phyloP scores from a whole-genome alignment of 2,113 vertebrate species.

The Apaloderma vittatum region DNA sequence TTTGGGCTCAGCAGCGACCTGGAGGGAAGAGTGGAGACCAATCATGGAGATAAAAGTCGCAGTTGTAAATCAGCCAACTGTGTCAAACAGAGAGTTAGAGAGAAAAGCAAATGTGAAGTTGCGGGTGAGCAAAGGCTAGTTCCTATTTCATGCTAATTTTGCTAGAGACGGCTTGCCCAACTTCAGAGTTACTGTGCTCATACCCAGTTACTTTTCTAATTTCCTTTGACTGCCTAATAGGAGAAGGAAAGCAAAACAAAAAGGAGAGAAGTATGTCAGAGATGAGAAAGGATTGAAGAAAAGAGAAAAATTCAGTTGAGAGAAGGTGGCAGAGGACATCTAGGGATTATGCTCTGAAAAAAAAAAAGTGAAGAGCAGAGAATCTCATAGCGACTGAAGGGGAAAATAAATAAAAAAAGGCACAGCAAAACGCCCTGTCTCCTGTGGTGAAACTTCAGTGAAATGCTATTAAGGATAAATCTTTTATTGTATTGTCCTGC shows the following conservation, averaged over 20 bases:
- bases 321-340: slow-evolving; percentile 6
- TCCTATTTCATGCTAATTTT: not conserved
- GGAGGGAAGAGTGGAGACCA: not conserved
- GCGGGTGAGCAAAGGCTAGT: not conserved
- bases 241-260: not conserved
- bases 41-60: not conserved
- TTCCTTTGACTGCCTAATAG: not conserved
- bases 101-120: not conserved
- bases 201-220: not conserved
- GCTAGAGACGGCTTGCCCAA: not conserved
- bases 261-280: slow-evolving; percentile 5
- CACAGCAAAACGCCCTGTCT: slow-evolving; percentile 46
- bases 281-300: not conserved
- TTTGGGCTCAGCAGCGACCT: not conserved
- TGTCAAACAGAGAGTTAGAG: not conserved
- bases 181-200: not conserved
- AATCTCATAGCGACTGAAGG: slow-evolving; percentile 8
- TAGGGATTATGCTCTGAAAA: slow-evolving; percentile 40
- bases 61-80: not conserved
- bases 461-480: slow-evolving; percentile 75
- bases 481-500: slow-evolving; percentile 78
- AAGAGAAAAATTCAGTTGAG: slow-evolving; percentile 9
- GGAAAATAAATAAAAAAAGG: slow-evolving; percentile 18
- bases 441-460: slow-evolving; percentile 69
- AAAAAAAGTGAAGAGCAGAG: not conserved